A percentile compares a stretch with the other conserved stretches of the same genome.
Evolutionary conservation across 2,888 invertebrate genomes (phyloP).

Genomic region (Spicauda simplicius): DNA sequence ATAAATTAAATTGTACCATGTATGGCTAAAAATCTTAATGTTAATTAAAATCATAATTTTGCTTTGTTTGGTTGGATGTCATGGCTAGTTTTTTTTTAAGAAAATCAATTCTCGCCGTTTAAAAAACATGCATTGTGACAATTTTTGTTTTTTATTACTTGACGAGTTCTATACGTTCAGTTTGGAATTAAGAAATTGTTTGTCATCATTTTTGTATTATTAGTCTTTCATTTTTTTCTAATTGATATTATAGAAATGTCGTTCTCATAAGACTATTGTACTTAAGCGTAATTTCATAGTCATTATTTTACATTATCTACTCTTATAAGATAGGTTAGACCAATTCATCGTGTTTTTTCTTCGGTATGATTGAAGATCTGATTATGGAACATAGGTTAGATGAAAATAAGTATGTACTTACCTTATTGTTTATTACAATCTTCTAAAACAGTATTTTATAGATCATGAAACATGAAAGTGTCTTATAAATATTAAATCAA

Average conservation of each 20-base stretch:
- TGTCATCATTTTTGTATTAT: background rate
- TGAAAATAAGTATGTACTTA: background rate
- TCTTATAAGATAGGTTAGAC: constrained; percentile 11
- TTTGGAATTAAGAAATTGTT: background rate
- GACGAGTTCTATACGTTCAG: too few relatives aligned
- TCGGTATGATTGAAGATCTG: constrained; percentile 11
- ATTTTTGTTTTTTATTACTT: too few relatives aligned
- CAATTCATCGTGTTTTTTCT: background rate
- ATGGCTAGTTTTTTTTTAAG: too few relatives aligned
- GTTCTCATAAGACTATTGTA: constrained; percentile 1
- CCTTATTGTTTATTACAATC: constrained; percentile 5
- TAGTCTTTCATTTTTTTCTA: background rate
- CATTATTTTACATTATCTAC: constrained; percentile 21
- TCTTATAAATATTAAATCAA: constrained; percentile 9
- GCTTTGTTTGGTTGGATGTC: too few relatives aligned
- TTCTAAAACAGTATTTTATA: constrained; percentile 22
- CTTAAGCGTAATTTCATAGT: constrained; percentile 27
- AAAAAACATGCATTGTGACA: too few relatives aligned
- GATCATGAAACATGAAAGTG: constrained; percentile 17
- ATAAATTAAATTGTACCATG: too few relatives aligned
- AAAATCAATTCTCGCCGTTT: too few relatives aligned
- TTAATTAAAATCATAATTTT: too few relatives aligned
- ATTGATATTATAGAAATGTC: background rate
- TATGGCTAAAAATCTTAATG: too few relatives aligned
- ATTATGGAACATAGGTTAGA: constrained; percentile 10